Evolutionary conservation across 2,888 invertebrate genomes (phyloP).

Genomic region (Conchocele bisecta): DNA sequence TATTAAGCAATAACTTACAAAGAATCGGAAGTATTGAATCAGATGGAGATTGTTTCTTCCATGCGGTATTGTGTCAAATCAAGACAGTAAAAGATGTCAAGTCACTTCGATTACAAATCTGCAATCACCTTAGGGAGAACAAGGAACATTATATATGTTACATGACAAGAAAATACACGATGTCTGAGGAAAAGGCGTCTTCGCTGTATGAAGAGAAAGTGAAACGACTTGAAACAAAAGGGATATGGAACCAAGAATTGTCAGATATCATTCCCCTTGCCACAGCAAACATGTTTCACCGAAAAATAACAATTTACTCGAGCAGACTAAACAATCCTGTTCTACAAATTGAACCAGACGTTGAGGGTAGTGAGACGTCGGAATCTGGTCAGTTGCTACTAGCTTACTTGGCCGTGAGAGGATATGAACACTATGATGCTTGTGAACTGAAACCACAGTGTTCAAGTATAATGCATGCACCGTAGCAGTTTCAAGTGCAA

Average conservation of each 20-base stretch:
- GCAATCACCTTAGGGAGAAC: constrained; percentile 1
- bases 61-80: constrained; percentile 1
- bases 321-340: constrained; percentile 13
- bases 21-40: not conserved
- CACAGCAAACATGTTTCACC: constrained; percentile 4
- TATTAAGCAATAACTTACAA: constrained; percentile 5
- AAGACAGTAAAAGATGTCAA: not conserved
- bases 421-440: constrained; percentile 11
- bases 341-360: constrained; percentile 4
- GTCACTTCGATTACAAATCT: not conserved
- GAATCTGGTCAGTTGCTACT: not conserved
- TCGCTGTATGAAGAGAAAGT: not conserved
- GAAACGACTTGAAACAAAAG: not conserved
- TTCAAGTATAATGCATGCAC: not conserved
- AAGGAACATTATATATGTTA: constrained; percentile 12
- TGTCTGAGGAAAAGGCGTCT: not conserved
- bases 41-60: constrained; percentile 16
- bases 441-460: not conserved
- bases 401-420: constrained; percentile 8
- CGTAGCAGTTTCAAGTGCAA: too few species aligned
- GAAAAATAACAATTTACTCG: constrained; percentile 15
- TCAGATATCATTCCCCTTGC: constrained; percentile 21
- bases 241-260: constrained; percentile 22
- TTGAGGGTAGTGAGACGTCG: not conserved
- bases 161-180: not conserved